These are phyloP conservation scores for Drosophila rellima DNA, from an alignment of 2,888 invertebrate genomes.

Conservation along the genomic window DNA sequence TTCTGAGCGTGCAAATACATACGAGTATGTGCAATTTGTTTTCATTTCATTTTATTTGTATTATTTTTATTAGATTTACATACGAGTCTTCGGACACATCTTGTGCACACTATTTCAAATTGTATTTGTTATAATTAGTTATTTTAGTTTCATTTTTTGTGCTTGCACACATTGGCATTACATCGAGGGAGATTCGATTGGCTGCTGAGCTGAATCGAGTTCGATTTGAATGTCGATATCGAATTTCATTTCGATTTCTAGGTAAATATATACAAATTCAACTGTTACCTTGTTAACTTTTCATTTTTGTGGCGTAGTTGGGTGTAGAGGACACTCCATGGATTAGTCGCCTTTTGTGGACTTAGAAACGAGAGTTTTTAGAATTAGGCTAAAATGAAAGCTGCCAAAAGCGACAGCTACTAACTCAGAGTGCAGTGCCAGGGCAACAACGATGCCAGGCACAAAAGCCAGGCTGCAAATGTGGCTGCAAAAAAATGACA, in stretches of 20 bases:
- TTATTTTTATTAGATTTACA: constrained; percentile 37
- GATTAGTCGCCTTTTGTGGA: constrained; percentile 27
- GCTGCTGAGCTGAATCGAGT: constrained; percentile 33
- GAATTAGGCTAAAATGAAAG: constrained; percentile 59
- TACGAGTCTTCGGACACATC: constrained; percentile 20
- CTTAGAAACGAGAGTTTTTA: constrained; percentile 14
- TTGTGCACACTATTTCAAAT: constrained; percentile 30
- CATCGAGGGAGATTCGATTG: constrained; percentile 47
- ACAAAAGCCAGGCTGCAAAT: constrained; percentile 62
- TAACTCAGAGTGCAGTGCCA: constrained; percentile 69
- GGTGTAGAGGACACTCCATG: constrained; percentile 28
- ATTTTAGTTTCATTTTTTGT: constrained; percentile 30
- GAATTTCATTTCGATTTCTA: constrained; percentile 28
- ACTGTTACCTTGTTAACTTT: constrained; percentile 72
- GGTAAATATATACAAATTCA: constrained; percentile 68
- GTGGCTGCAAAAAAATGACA: constrained; percentile 46
- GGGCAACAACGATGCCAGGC: constrained; percentile 55
- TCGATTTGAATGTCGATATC: constrained; percentile 22
- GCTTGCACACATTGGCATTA: constrained; percentile 55
- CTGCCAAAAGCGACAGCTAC: constrained; percentile 60
- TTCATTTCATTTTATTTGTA: not conserved
- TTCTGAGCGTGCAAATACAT: constrained; percentile 57
- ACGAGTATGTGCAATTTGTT: constrained; percentile 42
- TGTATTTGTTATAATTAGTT: constrained; percentile 32
- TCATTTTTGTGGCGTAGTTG: constrained; percentile 40